Conservation (phyloP, 2,888 invertebrate genomes). For the Troilus luridus region DNA sequence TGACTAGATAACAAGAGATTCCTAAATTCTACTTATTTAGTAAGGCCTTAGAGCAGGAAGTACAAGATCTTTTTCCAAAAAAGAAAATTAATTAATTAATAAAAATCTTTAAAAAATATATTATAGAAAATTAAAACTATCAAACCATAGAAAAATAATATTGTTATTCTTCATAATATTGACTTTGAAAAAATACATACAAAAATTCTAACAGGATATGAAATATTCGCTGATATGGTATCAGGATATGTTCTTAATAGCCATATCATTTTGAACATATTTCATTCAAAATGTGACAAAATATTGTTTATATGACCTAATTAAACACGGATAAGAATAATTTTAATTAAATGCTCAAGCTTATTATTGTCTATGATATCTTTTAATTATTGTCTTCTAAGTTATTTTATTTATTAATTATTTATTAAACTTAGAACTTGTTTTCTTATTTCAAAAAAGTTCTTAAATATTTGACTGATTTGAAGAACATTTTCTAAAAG, state of each 20-base stretch:
- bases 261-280: constrained; percentile 5
- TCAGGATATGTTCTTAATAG: constrained; percentile 39
- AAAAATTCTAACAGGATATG: constrained; percentile 49
- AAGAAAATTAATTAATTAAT: neutral
- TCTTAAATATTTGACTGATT: neutral
- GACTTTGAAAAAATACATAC: constrained; percentile 44
- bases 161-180: neutral
- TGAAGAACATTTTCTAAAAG: neutral
- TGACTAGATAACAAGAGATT: neutral
- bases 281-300: neutral
- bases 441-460: neutral
- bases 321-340: constrained; percentile 1
- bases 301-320: neutral
- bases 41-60: constrained; percentile 25
- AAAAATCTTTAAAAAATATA: neutral
- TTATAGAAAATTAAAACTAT: constrained; percentile 1
- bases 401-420: neutral
- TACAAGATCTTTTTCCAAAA: neutral
- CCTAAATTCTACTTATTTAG: neutral
- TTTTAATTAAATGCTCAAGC: constrained; percentile 14
- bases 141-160: constrained; percentile 15
- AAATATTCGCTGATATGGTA: constrained; percentile 37
- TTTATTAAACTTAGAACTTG: neutral
- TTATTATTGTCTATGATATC: constrained; percentile 24
- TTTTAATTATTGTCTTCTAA: constrained; percentile 23